These are phyloP conservation scores for Drosophila bunnanda DNA, from an alignment of 2,888 invertebrate species.

Conservation along the genomic window DNA sequence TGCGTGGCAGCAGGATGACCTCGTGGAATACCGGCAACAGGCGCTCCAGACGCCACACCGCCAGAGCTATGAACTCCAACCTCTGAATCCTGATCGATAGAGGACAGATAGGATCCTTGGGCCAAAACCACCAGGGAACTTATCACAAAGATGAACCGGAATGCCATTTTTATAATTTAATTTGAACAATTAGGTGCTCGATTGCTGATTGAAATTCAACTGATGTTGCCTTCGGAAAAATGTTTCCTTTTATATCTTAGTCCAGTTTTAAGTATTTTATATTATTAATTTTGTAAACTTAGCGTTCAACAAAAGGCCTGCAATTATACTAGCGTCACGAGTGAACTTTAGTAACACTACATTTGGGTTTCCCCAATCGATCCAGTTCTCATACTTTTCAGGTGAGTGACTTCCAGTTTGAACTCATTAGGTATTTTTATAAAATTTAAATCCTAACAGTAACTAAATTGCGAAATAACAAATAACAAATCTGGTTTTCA, in stretches of 20 bases:
- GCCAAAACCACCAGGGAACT: constrained; percentile 22
- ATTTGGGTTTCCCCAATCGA: constrained; percentile 1
- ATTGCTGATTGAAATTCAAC: constrained; percentile 14
- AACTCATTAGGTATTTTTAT: constrained; percentile 10
- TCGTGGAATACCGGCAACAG: not conserved
- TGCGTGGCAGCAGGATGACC: constrained; percentile 4
- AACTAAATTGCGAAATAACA: not conserved
- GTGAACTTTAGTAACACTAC: not conserved
- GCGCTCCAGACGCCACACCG: not conserved
- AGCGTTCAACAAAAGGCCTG: not conserved
- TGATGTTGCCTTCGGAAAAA: not conserved
- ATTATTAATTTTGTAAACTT: not conserved
- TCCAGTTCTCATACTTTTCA: constrained; percentile 2
- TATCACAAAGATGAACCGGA: constrained; percentile 22
- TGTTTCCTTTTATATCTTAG: constrained; percentile 17
- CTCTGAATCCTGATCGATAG: constrained; percentile 9
- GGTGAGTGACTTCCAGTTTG: not conserved
- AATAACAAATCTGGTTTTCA: not conserved
- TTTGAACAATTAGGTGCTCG: constrained; percentile 4
- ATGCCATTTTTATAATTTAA: constrained; percentile 15
- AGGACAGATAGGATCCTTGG: constrained; percentile 25
- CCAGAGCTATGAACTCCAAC: constrained; percentile 16
- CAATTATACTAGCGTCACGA: not conserved
- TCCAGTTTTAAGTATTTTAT: not conserved
- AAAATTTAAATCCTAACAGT: not conserved